Evolutionary conservation across 2,888 invertebrate genomes (phyloP), one percentile per base, ranked within the genome.

Genomic region (Blera fallax): DNA sequence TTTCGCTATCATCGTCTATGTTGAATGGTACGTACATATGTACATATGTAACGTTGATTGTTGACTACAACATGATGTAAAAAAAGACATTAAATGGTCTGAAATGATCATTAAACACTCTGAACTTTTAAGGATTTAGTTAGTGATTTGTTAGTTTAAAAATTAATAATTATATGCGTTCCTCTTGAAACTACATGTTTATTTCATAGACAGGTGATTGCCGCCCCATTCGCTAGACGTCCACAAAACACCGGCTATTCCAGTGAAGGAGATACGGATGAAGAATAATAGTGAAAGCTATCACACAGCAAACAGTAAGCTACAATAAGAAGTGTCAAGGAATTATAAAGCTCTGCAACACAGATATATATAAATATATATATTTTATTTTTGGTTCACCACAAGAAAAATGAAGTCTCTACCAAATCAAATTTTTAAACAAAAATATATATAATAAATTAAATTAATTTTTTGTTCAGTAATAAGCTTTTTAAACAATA

Each of bases 221-320:
- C 94, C 87, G 95, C 95, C 0, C 95, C 95, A 37, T 95, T 95
- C 91, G 94, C 94, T 84, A 94, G 95, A 89, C 94, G 92, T 69
- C 91, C 91, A 60, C 91, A 91, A 81, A 89, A 90, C 78, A 91
- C 91, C 34, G 91, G 91, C 80, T 92, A 92, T 93, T 97, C 96
- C 90, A 97, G 97, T 92, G 98, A 97, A 90, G 96, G 97, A 50
- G 98, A 92, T 85, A 96, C 97, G 40, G 98, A 98, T 92, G 98
- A 98, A 91, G 98, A 98, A 94, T 98, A 94, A 87, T 67, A 77
- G 52, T 58, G 40, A 81, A 76, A 60, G 64, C 54, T 70, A 62
- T 48, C 45, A 56, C 73, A 50, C n/a, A 45, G n/a, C 60, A 43
- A 79, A 80, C 52, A 58, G 16, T 43, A 37, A 67, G 16, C 65